Percentiles rank a stretch among this genome's conserved stretches.
Evolutionary conservation across 2,797 vertebrate genomes (phyloP).

Genomic region (Carapus acus): DNA sequence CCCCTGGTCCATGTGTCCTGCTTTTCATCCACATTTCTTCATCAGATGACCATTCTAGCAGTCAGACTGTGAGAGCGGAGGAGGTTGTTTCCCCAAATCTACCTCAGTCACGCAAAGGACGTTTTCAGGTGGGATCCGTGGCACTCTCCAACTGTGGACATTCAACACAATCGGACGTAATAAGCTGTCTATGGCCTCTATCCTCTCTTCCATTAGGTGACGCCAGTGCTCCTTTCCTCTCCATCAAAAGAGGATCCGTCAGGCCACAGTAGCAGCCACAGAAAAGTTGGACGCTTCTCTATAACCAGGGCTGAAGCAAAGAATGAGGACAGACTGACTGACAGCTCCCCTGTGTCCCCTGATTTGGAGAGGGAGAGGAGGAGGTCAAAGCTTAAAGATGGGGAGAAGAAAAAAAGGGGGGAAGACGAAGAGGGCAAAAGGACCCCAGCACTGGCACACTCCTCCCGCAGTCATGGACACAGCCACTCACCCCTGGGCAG

Average conservation of each 20-base stretch:
- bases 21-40: constrained; percentile 52
- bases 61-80: constrained; percentile 58
- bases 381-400: constrained; percentile 65
- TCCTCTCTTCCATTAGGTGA: constrained; percentile 62
- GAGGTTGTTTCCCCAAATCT: constrained; percentile 42
- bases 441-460: constrained; percentile 56
- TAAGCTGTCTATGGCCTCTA: background rate
- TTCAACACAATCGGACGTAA: background rate
- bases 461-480: constrained; percentile 71
- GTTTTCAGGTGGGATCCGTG: constrained; percentile 67
- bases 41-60: constrained; percentile 64
- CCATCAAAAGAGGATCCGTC: constrained; percentile 36
- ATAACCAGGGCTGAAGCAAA: constrained; percentile 67
- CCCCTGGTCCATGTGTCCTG: constrained; percentile 30
- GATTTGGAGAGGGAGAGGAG: constrained; percentile 65
- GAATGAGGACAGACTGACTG: constrained; percentile 67
- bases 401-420: constrained; percentile 68
- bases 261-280: constrained; percentile 50
- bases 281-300: constrained; percentile 77
- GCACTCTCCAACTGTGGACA: background rate
- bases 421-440: constrained; percentile 70
- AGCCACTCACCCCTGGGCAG: constrained; percentile 83
- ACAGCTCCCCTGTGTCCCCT: constrained; percentile 71
- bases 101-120: constrained; percentile 62
- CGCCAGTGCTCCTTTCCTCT: constrained; percentile 62